These are phyloP conservation scores for Cheilosia vulpina DNA, from an alignment of 2,888 invertebrate genomes.

Conservation along the genomic window DNA sequence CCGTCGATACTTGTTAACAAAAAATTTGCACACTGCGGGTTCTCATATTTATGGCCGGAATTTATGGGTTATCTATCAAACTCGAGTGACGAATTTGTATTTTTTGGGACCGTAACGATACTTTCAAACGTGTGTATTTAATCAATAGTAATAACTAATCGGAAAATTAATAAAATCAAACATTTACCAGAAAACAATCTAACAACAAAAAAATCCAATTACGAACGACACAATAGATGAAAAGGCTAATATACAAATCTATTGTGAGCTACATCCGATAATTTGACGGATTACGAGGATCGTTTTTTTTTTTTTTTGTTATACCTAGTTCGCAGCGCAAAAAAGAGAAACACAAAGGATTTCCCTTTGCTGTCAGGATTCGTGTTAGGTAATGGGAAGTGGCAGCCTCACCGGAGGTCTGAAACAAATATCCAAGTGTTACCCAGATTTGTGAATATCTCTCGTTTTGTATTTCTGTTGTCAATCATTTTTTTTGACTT, in stretches of 20 bases:
- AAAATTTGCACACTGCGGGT: slow-evolving; percentile 63
- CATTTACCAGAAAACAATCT: slow-evolving; percentile 29
- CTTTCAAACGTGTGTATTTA: slow-evolving; percentile 1
- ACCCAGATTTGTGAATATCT: slow-evolving; percentile 46
- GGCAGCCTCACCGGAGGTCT: slow-evolving; percentile 66
- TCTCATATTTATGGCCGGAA: slow-evolving; percentile 59
- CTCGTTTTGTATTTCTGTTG: slow-evolving; percentile 52
- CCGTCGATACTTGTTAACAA: slow-evolving; percentile 60
- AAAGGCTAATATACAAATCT: slow-evolving; percentile 59
- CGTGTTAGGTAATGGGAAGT: slow-evolving; percentile 70
- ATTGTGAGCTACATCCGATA: slow-evolving; percentile 67
- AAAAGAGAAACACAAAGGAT: slow-evolving; percentile 52
- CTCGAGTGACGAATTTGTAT: slow-evolving; percentile 63
- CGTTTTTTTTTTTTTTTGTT: slow-evolving; percentile 41
- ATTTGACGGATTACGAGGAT: slow-evolving; percentile 75
- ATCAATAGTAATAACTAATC: slow-evolving; percentile 1
- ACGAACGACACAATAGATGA: slow-evolving; percentile 62
- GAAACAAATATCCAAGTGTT: slow-evolving; percentile 52
- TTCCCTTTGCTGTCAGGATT: slow-evolving; percentile 64
- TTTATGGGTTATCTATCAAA: slow-evolving; percentile 60
- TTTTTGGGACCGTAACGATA: slow-evolving; percentile 27
- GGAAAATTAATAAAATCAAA: slow-evolving; percentile 33
- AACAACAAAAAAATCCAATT: slow-evolving; percentile 64
- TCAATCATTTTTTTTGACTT: slow-evolving; percentile 70
- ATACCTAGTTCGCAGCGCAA: slow-evolving; percentile 54